Base-by-base conservation (phyloP, 2,113 vertebrate genomes). In the Podiceps cristatus region DNA sequence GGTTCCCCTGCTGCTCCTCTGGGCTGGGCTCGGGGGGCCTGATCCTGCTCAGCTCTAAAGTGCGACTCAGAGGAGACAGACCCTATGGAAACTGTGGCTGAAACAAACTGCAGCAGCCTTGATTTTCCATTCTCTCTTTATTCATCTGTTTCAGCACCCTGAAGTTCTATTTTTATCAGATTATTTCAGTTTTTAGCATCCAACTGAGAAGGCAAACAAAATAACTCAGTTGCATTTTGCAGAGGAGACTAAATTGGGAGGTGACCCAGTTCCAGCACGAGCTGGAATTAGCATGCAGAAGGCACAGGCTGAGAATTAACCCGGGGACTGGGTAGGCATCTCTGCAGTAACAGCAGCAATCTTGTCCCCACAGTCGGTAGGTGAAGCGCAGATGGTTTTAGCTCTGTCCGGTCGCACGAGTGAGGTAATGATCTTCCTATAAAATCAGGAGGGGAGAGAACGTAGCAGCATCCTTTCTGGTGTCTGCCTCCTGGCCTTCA, bases 261-360 rank as follows among this genome's bases (percentile, higher is more conserved):
- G 81, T 93, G 96, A 94, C 96, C 95, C 75, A 93, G 1, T 94
- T 96, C 89, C 77, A 93, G 10, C 2, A 52, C 10, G 28, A 91
- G 86, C 89, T 89, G 91, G 86, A 94, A 85, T 81, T 63, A 45
- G 77, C 83, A 64, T 0, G 0, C 22, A 40, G 80, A 56, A 95
- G 85, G 64, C 72, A 40, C 0, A 5, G 88, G 90, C 69, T 52
- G 73, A 71, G 77, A 87, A 56, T 52, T 33, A 90, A 82, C 80
- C 77, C 92, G 23, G 87, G 47, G 31, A 16, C 50, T 56, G 13
- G 66, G 52, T 31, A 3, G 76, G 64, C 4, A 11, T 63, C 8
- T 33, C 55, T 40, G 37, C 59, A 23, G 37, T 18, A 19, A 6
- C 6, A 64, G 55, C 56, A 69, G 12, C 35, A 82, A 28, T 64